Evolutionary conservation across 2,888 invertebrate species (phyloP).

Genomic region (Aquatica leii): DNA sequence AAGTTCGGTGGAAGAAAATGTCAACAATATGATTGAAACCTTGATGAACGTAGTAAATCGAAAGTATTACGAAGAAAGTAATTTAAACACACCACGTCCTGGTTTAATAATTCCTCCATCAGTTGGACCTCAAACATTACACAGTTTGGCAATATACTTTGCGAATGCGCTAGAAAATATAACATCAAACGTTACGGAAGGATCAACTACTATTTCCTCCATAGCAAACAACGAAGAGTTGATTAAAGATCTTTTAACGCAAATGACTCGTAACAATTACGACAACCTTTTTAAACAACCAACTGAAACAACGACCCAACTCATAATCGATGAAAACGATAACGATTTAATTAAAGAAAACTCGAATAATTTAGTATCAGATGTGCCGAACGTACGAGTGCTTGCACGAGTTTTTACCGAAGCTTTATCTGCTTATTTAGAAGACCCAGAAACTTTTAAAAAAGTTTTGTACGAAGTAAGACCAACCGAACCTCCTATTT

Average conservation of each 20-base stretch:
- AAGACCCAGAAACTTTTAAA: slow-evolving; percentile 83
- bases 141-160: slow-evolving; percentile 82
- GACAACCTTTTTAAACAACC: slow-evolving; percentile 60
- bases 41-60: slow-evolving; percentile 65
- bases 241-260: slow-evolving; percentile 29
- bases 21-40: slow-evolving; percentile 74
- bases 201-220: slow-evolving; percentile 14
- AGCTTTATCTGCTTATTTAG: slow-evolving; percentile 81
- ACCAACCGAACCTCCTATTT: slow-evolving; percentile 78
- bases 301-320: slow-evolving; percentile 8
- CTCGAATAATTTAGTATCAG: slow-evolving; percentile 69
- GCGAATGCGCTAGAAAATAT: slow-evolving; percentile 71
- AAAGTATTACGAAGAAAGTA: slow-evolving; percentile 55
- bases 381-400: slow-evolving; percentile 73
- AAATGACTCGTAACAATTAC: slow-evolving; percentile 30
- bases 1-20: slow-evolving; percentile 65
- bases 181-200: slow-evolving; percentile 38
- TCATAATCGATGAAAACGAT: slow-evolving; percentile 31
- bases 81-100: slow-evolving; percentile 63
- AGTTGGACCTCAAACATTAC: slow-evolving; percentile 78
- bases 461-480: slow-evolving; percentile 78
- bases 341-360: slow-evolving; percentile 69
- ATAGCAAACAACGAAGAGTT: slow-evolving; percentile 27
- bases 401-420: slow-evolving; percentile 86
- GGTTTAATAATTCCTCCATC: slow-evolving; percentile 77